These are phyloP conservation scores for Drosophila setifemur DNA, from an alignment of 1,140 invertebrate genomes.

Conservation along the genomic window DNA sequence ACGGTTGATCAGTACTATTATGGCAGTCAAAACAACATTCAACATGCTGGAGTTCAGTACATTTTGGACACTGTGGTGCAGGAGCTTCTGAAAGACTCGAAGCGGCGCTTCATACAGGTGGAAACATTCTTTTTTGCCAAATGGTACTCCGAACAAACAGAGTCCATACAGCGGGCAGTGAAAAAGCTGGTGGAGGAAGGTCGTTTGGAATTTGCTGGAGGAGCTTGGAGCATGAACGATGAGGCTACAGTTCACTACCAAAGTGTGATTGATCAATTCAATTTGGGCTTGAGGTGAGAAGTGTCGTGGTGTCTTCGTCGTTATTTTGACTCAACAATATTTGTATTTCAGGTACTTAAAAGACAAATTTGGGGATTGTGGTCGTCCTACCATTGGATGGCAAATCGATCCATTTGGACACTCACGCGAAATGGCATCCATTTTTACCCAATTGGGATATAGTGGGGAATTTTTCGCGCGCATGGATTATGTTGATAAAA, in stretches of 20 bases:
- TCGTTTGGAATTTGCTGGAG: constrained; percentile 93
- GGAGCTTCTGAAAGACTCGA: constrained; percentile 89
- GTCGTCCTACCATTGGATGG: constrained; percentile 91
- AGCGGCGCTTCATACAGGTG: constrained; percentile 89
- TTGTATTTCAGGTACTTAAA: constrained; percentile 84
- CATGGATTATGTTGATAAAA: constrained; percentile 94
- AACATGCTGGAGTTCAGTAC: constrained; percentile 93
- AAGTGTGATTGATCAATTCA: constrained; percentile 96
- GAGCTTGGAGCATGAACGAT: constrained; percentile 97
- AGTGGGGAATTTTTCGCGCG: constrained; percentile 95
- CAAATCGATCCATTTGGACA: constrained; percentile 98
- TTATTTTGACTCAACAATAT: background rate
- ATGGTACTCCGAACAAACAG: constrained; percentile 93
- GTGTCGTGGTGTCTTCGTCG: too few relatives aligned
- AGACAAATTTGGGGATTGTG: constrained; percentile 93
- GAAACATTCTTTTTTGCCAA: constrained; percentile 95
- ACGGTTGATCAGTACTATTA: constrained; percentile 97
- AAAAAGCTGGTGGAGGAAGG: constrained; percentile 87
- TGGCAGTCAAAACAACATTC: constrained; percentile 87
- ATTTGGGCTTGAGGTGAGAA: constrained; percentile 89
- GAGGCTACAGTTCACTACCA: constrained; percentile 96
- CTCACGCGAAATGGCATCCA: constrained; percentile 92
- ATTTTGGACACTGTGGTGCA: constrained; percentile 95
- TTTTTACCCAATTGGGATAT: constrained; percentile 92
- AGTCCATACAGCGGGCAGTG: constrained; percentile 84